Percentiles rank a stretch among this genome's conserved stretches.
Conservation (phyloP, 2,797 vertebrate species). For the Cryptoprocta ferox region DNA sequence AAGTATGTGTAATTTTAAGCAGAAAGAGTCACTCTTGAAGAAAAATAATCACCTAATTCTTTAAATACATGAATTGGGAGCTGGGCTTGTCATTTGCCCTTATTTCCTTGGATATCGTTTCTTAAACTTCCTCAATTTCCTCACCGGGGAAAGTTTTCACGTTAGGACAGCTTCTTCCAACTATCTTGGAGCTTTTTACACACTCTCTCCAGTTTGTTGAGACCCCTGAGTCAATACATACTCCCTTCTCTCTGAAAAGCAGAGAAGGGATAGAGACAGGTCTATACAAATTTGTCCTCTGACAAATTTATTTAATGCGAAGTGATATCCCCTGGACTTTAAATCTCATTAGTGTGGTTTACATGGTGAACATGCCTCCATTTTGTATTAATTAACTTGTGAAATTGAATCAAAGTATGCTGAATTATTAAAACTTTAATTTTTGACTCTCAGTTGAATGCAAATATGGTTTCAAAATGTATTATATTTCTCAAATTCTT, state of each 20-base stretch:
- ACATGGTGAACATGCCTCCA: background rate
- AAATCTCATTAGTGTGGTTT: slow-evolving; percentile 27
- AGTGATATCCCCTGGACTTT: background rate
- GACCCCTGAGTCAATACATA: background rate
- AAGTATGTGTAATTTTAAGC: background rate
- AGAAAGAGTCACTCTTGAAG: background rate
- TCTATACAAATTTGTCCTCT: background rate
- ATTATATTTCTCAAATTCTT: slow-evolving; percentile 8
- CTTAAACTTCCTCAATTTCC: background rate
- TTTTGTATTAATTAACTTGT: slow-evolving; percentile 53
- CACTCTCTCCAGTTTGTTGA: background rate
- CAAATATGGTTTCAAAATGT: slow-evolving; percentile 23
- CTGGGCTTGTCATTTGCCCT: background rate
- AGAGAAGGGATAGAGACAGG: background rate
- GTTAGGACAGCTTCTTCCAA: background rate
- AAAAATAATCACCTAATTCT: background rate
- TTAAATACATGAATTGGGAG: background rate
- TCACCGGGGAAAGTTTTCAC: background rate
- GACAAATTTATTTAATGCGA: slow-evolving; percentile 18
- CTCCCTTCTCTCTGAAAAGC: background rate
- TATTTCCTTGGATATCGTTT: background rate
- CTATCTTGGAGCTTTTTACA: background rate
- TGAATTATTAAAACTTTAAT: slow-evolving; percentile 69
- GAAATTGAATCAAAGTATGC: background rate
- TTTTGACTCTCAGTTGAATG: slow-evolving; percentile 37